Conservation (phyloP, 2,797 vertebrate genomes). For the Takifugu rubripes region DNA sequence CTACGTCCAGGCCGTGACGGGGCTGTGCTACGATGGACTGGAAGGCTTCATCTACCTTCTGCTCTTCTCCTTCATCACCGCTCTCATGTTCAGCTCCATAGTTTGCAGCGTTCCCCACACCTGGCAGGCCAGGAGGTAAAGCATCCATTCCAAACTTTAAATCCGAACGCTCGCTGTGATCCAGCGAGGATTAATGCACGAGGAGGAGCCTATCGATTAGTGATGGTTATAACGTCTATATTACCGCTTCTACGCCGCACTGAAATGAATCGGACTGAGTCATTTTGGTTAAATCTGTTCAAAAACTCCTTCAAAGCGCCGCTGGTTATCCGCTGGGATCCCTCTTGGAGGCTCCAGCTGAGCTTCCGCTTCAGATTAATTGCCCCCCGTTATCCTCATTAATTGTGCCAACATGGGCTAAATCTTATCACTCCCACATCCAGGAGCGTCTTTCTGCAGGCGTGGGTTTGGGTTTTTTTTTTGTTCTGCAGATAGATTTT, state of each 20-base stretch:
- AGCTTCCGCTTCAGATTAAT: conserved; percentile 55
- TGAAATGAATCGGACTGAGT: conserved; percentile 13
- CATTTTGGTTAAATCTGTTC: conserved; percentile 1
- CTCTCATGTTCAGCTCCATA: conserved; percentile 98
- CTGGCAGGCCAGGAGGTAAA: conserved; percentile 90
- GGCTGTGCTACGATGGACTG: conserved; percentile 94
- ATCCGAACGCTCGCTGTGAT: conserved; percentile 24
- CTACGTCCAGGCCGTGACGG: conserved; percentile 92
- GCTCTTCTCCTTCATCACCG: conserved; percentile 95
- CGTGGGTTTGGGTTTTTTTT: conserved; percentile 31
- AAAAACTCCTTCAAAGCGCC: conserved; percentile 22
- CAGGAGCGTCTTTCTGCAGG: conserved; percentile 28
- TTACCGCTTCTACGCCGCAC: neutral
- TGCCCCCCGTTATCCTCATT: conserved; percentile 37
- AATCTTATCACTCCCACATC: conserved; percentile 32
- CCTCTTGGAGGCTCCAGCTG: conserved; percentile 51
- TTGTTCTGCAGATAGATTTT: conserved; percentile 40
- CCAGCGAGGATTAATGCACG: conserved; percentile 46
- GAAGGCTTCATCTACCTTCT: conserved; percentile 98
- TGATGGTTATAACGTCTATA: conserved; percentile 23
- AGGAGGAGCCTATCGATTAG: conserved; percentile 41
- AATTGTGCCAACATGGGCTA: conserved; percentile 38
- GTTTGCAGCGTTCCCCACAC: conserved; percentile 95
- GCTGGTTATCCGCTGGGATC: conserved; percentile 27
- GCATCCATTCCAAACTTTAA: neutral